Base-by-base conservation (phyloP, 2,888 invertebrate species). In the Melieria omissa region DNA sequence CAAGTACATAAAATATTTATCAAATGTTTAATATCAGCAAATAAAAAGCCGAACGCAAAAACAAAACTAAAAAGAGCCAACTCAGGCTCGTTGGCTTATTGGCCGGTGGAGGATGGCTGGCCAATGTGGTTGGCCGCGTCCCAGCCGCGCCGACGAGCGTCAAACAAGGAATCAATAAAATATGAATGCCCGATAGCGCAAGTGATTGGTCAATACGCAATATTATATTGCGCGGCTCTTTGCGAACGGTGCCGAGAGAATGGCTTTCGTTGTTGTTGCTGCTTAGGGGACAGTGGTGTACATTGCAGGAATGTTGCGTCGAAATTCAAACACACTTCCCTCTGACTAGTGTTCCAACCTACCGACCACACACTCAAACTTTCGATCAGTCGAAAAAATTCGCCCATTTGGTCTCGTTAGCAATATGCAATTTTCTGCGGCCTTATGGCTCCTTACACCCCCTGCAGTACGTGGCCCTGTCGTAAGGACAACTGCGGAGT, bases 121-220 rank as follows among this genome's bases (percentile, higher is more conserved):
- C 67, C 58, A 60, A 60, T 67, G 29, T 29, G 29, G n/a, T n/a
- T 52, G 52, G 12, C 52, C 52, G 52, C 52, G 5, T 52, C 29
- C 61, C 44, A 9, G n/a, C 61, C 8, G 2, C 42, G 41, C 5
- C 58, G 58, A 58, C 16, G 41, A 54, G 41, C n/a, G 8, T 6
- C 16, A 64, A 7, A 49, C 9, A 9, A 61, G 44, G 14, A 54
- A 78, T 79, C 80, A 79, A 81, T 80, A 81, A 81, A 80, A 81
- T 81, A 81, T 80, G 77, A 81, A 80, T 79, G 81, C 80, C 81
- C 81, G 80, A 80, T 80, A 80, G 81, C 81, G 78, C 78, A 79
- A 81, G 78, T 80, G 81, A 81, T 81, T 81, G 81, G 81, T 81
- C 79, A 78, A 78, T 76, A 78, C 75, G 65, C 74, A 75, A 75